Evolutionary conservation across 1,140 invertebrate species (phyloP).

Genomic region (Eubasilissa regina): DNA sequence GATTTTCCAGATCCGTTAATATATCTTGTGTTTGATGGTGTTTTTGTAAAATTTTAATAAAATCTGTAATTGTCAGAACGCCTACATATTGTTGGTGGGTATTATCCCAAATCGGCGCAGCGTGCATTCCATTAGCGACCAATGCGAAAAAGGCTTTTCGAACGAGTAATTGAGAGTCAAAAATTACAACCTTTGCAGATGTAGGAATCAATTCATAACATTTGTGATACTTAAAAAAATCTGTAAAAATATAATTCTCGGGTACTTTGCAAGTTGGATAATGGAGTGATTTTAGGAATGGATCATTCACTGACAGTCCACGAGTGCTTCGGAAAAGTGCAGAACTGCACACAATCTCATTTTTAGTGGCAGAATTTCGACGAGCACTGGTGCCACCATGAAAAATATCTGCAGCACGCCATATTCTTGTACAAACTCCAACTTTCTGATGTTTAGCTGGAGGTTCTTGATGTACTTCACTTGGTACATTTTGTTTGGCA

Average conservation of each 20-base stretch:
- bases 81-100: slow-evolving; percentile 91
- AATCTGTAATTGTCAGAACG: slow-evolving; percentile 99
- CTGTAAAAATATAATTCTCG: slow-evolving; percentile 95
- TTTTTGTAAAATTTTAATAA: slow-evolving; percentile 98
- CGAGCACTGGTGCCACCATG: not conserved
- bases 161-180: slow-evolving; percentile 98
- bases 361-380: slow-evolving; percentile 18
- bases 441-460: not conserved
- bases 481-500: slow-evolving; percentile 71
- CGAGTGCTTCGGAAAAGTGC: slow-evolving; percentile 25
- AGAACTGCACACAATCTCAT: slow-evolving; percentile 19
- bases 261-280: not conserved
- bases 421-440: slow-evolving; percentile 4
- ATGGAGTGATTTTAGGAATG: slow-evolving; percentile 10
- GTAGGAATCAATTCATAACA: slow-evolving; percentile 99
- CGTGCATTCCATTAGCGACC: slow-evolving; percentile 97
- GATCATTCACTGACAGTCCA: slow-evolving; percentile 36
- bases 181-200: slow-evolving; percentile 98
- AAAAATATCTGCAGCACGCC: slow-evolving; percentile 20
- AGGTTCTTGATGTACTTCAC: not conserved
- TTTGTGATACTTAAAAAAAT: slow-evolving; percentile 99
- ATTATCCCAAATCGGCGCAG: slow-evolving; percentile 98
- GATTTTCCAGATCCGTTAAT: slow-evolving; percentile 96
- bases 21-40: slow-evolving; percentile 95
- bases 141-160: slow-evolving; percentile 99